Conservation (phyloP, 2,113 vertebrate species). For the Esox niger region DNA sequence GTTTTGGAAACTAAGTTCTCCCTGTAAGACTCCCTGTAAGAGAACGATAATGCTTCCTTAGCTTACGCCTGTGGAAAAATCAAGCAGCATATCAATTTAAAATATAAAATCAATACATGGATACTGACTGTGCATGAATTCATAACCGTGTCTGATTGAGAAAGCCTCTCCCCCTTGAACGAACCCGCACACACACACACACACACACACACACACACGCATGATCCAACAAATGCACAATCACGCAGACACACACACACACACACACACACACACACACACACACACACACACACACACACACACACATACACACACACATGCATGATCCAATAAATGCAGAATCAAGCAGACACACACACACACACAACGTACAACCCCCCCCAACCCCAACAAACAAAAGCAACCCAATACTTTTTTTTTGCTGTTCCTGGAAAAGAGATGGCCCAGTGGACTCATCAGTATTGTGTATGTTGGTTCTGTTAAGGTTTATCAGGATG, state of each 20-base stretch:
- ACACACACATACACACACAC: too few species aligned
- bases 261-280: too few species aligned
- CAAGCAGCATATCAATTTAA: neutral
- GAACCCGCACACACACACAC: slow-evolving; percentile 9
- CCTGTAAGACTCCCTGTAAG: neutral
- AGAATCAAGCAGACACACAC: too few species aligned
- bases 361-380: neutral
- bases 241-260: neutral
- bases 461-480: slow-evolving; percentile 1
- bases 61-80: neutral
- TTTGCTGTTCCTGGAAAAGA: neutral
- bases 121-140: neutral
- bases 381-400: too few species aligned
- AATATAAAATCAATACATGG: neutral
- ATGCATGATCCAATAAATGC: too few species aligned
- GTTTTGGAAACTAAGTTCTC: neutral
- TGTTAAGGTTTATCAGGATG: neutral
- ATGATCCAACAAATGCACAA: too few species aligned
- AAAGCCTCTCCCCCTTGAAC: neutral
- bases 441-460: neutral
- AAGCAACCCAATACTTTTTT: too few species aligned
- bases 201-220: slow-evolving; percentile 3
- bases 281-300: too few species aligned
- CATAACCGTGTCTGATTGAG: neutral
- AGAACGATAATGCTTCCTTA: neutral